These are phyloP conservation scores for Atta colombica DNA, from an alignment of 1,140 invertebrate genomes.

Conservation along the genomic window DNA sequence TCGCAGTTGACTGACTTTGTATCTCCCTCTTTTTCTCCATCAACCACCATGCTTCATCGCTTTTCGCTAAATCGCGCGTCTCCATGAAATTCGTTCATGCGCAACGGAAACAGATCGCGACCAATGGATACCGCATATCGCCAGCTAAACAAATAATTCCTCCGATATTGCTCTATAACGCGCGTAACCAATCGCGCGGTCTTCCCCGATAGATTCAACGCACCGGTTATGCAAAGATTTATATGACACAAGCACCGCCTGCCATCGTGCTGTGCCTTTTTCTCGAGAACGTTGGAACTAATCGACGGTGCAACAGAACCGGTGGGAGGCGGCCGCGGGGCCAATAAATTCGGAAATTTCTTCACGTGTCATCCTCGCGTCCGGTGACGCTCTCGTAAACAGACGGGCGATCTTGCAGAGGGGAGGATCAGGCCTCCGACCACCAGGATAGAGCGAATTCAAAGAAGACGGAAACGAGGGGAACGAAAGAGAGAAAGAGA, in stretches of 20 bases:
- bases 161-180: conserved; percentile 50
- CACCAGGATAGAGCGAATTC: neutral
- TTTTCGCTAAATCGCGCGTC: conserved; percentile 14
- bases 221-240: conserved; percentile 41
- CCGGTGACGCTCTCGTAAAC: conserved; percentile 73
- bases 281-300: conserved; percentile 39
- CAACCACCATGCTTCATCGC: conserved; percentile 13
- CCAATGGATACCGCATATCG: conserved; percentile 5
- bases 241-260: conserved; percentile 39
- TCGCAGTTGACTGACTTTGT: conserved; percentile 44
- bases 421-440: conserved; percentile 14
- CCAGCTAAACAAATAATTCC: conserved; percentile 57
- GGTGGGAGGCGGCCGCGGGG: conserved; percentile 29
- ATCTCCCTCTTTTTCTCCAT: conserved; percentile 42
- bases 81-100: conserved; percentile 50
- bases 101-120: conserved; percentile 41
- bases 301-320: conserved; percentile 43
- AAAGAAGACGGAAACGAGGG: conserved; percentile 41
- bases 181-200: conserved; percentile 50
- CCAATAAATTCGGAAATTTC: conserved; percentile 77
- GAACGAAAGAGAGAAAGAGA: conserved; percentile 44
- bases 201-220: conserved; percentile 25
- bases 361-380: conserved; percentile 65
- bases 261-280: conserved; percentile 26
- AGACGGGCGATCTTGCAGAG: conserved; percentile 58